Conservation (phyloP, 2,113 vertebrate genomes). For the Cariama cristata region DNA sequence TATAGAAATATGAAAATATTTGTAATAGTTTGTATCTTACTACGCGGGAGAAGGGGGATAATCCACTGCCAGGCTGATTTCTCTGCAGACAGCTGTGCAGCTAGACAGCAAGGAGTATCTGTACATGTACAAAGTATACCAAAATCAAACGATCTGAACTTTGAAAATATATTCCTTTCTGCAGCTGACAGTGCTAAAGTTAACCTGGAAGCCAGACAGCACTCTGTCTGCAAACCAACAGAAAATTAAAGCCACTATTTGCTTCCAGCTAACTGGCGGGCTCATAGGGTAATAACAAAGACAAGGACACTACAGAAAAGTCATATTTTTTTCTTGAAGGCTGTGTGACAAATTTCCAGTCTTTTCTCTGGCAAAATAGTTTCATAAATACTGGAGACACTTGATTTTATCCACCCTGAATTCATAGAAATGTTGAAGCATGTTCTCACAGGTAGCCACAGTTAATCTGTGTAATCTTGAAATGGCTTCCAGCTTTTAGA, state of each 20-base stretch:
- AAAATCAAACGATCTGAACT: neutral
- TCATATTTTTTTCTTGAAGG: conserved; percentile 10
- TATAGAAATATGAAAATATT: conserved; percentile 64
- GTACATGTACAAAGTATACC: neutral
- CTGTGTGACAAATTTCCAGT: conserved; percentile 35
- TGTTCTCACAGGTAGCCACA: conserved; percentile 65
- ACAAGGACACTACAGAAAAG: neutral
- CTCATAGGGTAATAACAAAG: neutral
- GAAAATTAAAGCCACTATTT: neutral
- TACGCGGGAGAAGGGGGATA: neutral
- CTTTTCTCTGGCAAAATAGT: conserved; percentile 54
- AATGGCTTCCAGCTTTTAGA: conserved; percentile 66
- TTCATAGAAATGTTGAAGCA: conserved; percentile 14
- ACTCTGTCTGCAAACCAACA: neutral
- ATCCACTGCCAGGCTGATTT: neutral
- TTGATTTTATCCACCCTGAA: conserved; percentile 47
- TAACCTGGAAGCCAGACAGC: neutral
- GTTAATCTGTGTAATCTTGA: conserved; percentile 54
- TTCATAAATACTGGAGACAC: conserved; percentile 40
- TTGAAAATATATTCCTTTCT: conserved; percentile 8
- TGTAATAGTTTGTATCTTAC: conserved; percentile 35
- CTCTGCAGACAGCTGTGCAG: neutral
- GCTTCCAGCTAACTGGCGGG: neutral
- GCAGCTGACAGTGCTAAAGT: neutral
- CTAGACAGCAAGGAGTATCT: neutral